Conservation (phyloP, 2,113 vertebrate species). For the Bufo bufo region DNA sequence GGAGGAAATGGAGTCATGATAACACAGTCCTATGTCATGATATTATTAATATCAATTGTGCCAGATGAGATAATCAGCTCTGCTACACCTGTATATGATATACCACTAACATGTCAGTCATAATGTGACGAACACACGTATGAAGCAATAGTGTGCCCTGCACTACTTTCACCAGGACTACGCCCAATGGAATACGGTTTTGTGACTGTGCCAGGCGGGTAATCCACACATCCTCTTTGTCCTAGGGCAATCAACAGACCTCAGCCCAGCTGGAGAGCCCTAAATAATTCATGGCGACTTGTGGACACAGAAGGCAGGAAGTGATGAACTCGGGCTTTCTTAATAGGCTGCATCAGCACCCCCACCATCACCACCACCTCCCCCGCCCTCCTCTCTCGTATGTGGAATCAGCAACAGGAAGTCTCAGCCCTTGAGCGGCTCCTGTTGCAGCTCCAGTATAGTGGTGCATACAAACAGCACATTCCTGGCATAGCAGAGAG, state of each 20-base stretch:
- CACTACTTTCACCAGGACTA: too few relatives aligned
- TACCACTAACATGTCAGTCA: not conserved
- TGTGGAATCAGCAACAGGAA: constrained; percentile 48
- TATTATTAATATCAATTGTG: too few relatives aligned
- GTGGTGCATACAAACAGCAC: not conserved
- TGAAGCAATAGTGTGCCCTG: not conserved
- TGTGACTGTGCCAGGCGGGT: not conserved
- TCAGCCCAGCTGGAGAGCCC: constrained; percentile 33
- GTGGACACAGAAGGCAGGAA: constrained; percentile 50
- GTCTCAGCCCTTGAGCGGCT: not conserved
- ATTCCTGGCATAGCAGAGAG: constrained; percentile 29
- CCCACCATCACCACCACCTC: not conserved
- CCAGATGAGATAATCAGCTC: not conserved
- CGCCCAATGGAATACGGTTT: too few relatives aligned
- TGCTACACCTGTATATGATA: not conserved
- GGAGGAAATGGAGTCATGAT: too few relatives aligned
- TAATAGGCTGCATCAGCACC: constrained; percentile 7
- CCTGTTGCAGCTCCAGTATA: not conserved
- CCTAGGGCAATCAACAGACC: constrained; percentile 11
- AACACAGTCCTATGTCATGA: too few relatives aligned
- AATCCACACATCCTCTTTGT: constrained; percentile 22
- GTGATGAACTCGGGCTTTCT: constrained; percentile 37
- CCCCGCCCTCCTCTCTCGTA: not conserved
- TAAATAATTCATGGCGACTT: constrained; percentile 54
- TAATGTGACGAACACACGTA: not conserved